These are phyloP conservation scores for Ceyx margarethae DNA, from an alignment of 2,113 vertebrate genomes.

Conservation along the genomic window DNA sequence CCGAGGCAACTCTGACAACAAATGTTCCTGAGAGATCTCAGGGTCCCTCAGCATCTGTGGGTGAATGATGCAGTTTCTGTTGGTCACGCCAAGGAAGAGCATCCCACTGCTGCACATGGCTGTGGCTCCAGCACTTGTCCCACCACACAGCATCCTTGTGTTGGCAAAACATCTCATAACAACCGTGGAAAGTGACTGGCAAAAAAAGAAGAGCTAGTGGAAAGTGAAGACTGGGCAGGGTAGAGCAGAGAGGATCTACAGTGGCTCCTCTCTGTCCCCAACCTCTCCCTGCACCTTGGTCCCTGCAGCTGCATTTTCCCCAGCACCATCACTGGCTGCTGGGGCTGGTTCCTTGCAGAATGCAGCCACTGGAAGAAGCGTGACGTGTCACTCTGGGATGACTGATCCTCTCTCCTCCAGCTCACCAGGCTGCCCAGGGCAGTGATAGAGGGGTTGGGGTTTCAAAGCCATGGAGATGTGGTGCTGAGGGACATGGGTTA, in stretches of 20 bases:
- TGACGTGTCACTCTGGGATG: neutral
- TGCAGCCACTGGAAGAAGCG: neutral
- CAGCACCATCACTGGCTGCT: fast-evolving
- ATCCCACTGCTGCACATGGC: fast-evolving
- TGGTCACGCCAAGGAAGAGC: neutral
- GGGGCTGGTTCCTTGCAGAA: neutral
- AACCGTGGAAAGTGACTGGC: fast-evolving
- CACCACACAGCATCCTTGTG: neutral
- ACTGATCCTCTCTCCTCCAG: neutral
- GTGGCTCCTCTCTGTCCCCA: fast-evolving
- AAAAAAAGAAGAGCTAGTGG: neutral
- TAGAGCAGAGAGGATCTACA: neutral
- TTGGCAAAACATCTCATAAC: neutral
- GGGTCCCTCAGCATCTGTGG: fast-evolving
- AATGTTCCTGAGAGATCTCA: fast-evolving
- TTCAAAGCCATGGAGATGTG: neutral
- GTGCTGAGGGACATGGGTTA: neutral
- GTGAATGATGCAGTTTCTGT: neutral
- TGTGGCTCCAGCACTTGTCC: neutral
- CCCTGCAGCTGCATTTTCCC: neutral
- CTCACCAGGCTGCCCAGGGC: neutral
- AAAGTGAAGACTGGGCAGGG: neutral
- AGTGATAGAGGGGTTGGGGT: neutral
- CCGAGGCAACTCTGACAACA: fast-evolving
- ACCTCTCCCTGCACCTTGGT: neutral